Evolutionary conservation across 2,113 vertebrate species (phyloP).

Genomic region (Lophochroa leadbeateri): DNA sequence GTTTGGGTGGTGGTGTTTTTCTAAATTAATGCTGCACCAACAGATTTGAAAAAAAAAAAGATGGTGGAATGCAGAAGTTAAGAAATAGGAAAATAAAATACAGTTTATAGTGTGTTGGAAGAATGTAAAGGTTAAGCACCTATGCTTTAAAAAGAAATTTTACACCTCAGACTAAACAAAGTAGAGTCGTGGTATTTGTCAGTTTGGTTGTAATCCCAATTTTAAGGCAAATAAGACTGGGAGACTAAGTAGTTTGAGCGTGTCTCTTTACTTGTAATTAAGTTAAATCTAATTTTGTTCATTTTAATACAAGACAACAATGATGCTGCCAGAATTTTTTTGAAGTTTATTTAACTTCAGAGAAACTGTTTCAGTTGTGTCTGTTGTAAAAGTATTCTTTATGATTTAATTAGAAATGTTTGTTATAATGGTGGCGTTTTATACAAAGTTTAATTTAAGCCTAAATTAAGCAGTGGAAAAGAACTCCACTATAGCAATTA

Average conservation of each 20-base stretch:
- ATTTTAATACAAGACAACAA: conserved; percentile 33
- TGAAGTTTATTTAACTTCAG: conserved; percentile 50
- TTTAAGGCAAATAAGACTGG: not conserved
- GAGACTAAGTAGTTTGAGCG: not conserved
- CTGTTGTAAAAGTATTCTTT: not conserved
- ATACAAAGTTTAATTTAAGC: not conserved
- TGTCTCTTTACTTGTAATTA: conserved; percentile 3
- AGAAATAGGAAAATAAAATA: conserved; percentile 45
- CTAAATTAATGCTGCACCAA: conserved; percentile 2
- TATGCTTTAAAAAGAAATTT: conserved; percentile 36
- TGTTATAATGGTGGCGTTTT: not conserved
- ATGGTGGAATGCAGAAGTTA: conserved; percentile 17
- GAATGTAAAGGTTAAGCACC: not conserved
- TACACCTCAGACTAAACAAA: conserved; percentile 52
- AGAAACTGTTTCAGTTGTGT: not conserved
- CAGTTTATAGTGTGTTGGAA: not conserved
- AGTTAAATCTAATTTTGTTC: conserved; percentile 34
- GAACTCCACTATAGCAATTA: not conserved
- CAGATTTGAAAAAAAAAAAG: not conserved
- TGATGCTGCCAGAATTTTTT: not conserved
- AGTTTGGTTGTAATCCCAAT: not conserved
- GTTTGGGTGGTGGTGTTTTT: conserved; percentile 23
- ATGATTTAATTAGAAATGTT: conserved; percentile 51
- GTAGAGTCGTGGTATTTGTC: not conserved
- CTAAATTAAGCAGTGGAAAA: conserved; percentile 27